These are phyloP conservation scores for Apogon hyalosoma DNA, from an alignment of 2,797 vertebrate genomes.

Conservation along the genomic window DNA sequence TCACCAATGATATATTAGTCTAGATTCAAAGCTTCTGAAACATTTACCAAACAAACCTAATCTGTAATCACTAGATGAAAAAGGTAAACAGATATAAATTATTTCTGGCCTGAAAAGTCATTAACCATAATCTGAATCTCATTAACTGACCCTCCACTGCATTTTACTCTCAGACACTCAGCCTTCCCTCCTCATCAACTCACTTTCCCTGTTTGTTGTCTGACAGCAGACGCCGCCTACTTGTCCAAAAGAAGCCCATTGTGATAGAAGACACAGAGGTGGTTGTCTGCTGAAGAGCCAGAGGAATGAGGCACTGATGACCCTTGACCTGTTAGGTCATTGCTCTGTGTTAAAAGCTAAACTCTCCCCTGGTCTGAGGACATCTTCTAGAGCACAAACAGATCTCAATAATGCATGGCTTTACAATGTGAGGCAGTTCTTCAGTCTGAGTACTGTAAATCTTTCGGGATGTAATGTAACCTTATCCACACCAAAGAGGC, in stretches of 20 bases:
- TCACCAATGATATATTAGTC: conserved; percentile 42
- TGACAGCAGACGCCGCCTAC: conserved; percentile 16
- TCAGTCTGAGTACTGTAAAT: conserved; percentile 54
- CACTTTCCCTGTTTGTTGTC: conserved; percentile 27
- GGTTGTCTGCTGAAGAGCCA: conserved; percentile 37
- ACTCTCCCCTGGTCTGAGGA: conserved; percentile 36
- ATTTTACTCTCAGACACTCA: conserved; percentile 17
- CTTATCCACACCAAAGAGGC: conserved; percentile 42
- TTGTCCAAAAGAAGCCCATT: conserved; percentile 29
- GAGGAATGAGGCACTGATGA: conserved; percentile 38
- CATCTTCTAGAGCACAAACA: conserved; percentile 49
- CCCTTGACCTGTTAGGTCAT: conserved; percentile 54
- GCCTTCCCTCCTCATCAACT: conserved; percentile 21
- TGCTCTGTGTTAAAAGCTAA: conserved; percentile 66
- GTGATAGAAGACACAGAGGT: conserved; percentile 38
- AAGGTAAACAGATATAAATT: not conserved
- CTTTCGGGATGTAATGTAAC: conserved; percentile 55
- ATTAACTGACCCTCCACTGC: not conserved
- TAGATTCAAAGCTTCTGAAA: conserved; percentile 23
- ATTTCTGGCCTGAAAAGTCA: not conserved
- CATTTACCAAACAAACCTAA: conserved; percentile 18
- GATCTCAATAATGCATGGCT: conserved; percentile 65
- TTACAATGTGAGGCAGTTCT: conserved; percentile 11
- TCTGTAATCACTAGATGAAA: not conserved
- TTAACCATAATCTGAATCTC: not conserved